Conservation (phyloP, 2,113 vertebrate species). For the Phylloscopus trochiloides region DNA sequence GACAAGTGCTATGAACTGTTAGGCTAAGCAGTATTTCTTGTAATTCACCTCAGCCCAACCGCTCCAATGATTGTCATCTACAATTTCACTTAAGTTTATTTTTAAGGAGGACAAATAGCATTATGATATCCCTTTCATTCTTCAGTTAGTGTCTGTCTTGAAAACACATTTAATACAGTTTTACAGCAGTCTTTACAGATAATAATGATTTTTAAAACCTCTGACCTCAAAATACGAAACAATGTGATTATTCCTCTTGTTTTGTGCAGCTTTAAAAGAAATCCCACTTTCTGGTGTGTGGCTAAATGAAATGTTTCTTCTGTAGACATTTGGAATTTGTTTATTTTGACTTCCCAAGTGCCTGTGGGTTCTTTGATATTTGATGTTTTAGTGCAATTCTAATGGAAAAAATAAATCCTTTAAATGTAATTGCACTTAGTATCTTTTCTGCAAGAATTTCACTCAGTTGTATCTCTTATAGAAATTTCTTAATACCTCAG, state of each 20-base stretch:
- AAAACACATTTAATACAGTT: background rate
- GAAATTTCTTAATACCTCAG: background rate
- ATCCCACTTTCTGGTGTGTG: background rate
- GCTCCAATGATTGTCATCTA: background rate
- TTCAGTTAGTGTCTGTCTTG: background rate
- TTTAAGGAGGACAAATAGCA: background rate
- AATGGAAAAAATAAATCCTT: background rate
- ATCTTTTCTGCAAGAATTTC: background rate
- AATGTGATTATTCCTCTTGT: background rate
- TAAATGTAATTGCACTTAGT: background rate
- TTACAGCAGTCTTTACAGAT: background rate
- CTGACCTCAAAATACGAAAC: background rate
- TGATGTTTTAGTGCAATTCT: background rate
- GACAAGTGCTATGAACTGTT: constrained; percentile 28
- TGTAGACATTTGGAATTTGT: background rate
- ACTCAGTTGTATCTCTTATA: background rate
- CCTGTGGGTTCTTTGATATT: background rate
- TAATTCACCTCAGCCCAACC: background rate
- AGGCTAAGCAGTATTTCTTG: background rate
- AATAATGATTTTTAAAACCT: background rate
- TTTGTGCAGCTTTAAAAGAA: background rate
- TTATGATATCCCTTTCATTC: background rate
- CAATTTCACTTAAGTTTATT: background rate
- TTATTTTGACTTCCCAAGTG: background rate
- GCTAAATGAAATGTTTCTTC: background rate